phyloP scores from a whole-genome alignment of 2,113 vertebrate species.

The Panthera tigris region DNA sequence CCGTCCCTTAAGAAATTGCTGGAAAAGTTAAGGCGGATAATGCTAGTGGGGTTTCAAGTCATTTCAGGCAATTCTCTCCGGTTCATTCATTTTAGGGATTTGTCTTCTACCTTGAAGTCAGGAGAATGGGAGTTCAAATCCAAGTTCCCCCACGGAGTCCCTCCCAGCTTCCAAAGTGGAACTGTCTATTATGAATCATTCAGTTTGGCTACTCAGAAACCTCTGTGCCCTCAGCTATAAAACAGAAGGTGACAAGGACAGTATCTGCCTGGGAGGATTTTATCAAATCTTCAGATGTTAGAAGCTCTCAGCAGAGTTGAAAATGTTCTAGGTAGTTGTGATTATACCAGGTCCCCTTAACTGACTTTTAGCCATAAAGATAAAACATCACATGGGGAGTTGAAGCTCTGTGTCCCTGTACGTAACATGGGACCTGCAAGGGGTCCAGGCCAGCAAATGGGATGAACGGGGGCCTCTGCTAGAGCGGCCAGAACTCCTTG shows the following conservation, averaged over 20 bases:
- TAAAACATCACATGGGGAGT: not conserved
- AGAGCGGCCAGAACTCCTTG: not conserved
- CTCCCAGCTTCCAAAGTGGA: not conserved
- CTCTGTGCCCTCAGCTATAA: not conserved
- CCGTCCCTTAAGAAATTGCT: not conserved
- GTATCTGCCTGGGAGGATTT: not conserved
- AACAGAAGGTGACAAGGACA: not conserved
- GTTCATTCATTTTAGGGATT: not conserved
- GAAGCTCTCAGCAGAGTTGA: not conserved
- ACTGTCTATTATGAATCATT: not conserved
- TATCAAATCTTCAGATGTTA: not conserved
- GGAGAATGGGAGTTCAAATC: not conserved
- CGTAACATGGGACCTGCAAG: not conserved
- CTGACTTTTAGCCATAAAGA: not conserved
- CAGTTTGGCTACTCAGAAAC: not conserved
- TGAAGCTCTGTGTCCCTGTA: not conserved
- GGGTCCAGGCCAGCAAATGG: not conserved
- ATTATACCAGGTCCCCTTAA: not conserved
- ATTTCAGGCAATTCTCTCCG: not conserved
- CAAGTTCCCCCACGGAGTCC: not conserved
- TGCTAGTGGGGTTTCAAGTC: not conserved
- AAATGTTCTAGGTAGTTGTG: not conserved
- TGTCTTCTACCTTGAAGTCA: not conserved
- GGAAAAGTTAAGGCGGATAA: not conserved
- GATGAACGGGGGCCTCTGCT: not conserved